A percentile compares a stretch with the other conserved stretches of the same genome.
These are phyloP conservation scores for Orthosia cruda DNA, from an alignment of 2,888 invertebrate species.

Conservation along the genomic window DNA sequence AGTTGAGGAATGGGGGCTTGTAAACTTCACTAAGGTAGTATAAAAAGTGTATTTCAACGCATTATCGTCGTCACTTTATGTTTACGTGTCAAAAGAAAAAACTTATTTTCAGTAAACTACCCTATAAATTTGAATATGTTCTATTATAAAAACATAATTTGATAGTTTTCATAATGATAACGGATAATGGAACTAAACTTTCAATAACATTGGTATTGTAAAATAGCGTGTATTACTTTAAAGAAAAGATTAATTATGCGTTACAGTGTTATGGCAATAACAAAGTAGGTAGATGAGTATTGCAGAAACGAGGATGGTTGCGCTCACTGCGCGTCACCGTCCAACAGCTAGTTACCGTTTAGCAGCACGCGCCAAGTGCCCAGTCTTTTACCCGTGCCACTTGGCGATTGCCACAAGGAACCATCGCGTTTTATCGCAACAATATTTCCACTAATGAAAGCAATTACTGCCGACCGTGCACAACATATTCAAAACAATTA, in stretches of 20 bases:
- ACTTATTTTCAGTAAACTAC: too few species aligned
- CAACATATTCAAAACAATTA: not conserved
- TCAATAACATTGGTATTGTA: not conserved
- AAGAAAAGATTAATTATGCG: constrained; percentile 8
- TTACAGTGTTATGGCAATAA: constrained; percentile 74
- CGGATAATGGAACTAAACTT: too few species aligned
- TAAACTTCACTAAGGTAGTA: too few species aligned
- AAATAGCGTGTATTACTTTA: not conserved
- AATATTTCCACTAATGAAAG: constrained; percentile 41
- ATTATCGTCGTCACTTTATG: too few species aligned
- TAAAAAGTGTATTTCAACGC: too few species aligned
- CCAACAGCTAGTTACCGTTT: constrained; percentile 83
- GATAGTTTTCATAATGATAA: not conserved
- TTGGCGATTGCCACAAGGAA: constrained; percentile 71
- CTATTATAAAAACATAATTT: not conserved
- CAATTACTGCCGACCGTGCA: constrained; percentile 18
- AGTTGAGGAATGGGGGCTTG: too few species aligned
- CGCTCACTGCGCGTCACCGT: constrained; percentile 82
- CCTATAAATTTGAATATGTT: too few species aligned
- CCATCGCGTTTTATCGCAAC: constrained; percentile 38
- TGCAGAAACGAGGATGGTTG: constrained; percentile 85
- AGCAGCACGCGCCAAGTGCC: constrained; percentile 80
- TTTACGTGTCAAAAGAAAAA: too few species aligned
- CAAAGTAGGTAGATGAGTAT: constrained; percentile 70
- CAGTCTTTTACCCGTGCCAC: constrained; percentile 71